Evolutionary conservation across 2,888 invertebrate genomes (phyloP), one percentile per base, ranked within the genome.

Genomic region (Melanchra persicariae): DNA sequence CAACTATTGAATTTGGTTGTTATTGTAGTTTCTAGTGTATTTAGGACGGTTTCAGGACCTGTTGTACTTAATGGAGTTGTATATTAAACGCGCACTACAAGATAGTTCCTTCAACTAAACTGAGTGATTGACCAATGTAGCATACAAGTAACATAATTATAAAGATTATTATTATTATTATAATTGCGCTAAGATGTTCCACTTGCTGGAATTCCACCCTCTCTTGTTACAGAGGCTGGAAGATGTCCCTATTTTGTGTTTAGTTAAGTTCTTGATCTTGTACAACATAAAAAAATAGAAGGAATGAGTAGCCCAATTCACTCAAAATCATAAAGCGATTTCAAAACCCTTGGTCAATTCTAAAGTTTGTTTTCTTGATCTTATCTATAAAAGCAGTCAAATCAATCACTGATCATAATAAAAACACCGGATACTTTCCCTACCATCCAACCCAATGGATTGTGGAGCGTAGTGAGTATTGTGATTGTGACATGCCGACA

Each of bases 391-490:
- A 52, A 30, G n/a, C 2, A 52, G 10, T 47, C 1, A 9, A 43
- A 47, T 22, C n/a, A 22, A n/a, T 45, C 4, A 30, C 8, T 26
- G 30, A 49, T 71, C 47, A 54, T 49, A 77, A 49, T n/a, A 62
- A 72, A 77, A 61, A 10, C 37, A 52, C 43, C 45, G 52, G 54
- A 54, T 34, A 65, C 61, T 62, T 78, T 78, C 24, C 7, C 37
- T 40, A 45, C 17, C 58, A 49, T 78, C 52, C 30, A 30, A 62
- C 43, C 2, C 7, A 12, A 58, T 43, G 3, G 24, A 4, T 17
- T 61, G 37, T 40, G 37, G 9, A 22, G 12, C 12, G n/a, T n/a
- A n/a, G n/a, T n/a, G n/a, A n/a, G n/a, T n/a, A n/a, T n/a, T n/a
- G n/a, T n/a, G n/a, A 54, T 71, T 47, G 15, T 52, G 52, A 30